These are phyloP conservation scores for Eucidaris tribuloides DNA, from an alignment of 35 echinoderm and acorn worm species.

Conservation along the genomic window DNA sequence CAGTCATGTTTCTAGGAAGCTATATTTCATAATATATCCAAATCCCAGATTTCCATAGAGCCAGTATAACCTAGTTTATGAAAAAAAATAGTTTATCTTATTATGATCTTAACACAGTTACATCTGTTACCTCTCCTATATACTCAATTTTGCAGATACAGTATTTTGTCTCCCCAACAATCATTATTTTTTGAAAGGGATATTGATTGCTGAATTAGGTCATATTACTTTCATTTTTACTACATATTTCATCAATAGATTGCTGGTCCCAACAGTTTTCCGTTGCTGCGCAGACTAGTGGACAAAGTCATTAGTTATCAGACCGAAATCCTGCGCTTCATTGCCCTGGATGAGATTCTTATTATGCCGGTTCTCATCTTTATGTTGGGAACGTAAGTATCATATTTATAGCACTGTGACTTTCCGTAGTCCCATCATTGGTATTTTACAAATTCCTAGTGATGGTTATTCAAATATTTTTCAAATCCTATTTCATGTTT, in stretches of 20 bases:
- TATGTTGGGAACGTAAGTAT: slow-evolving; percentile 90
- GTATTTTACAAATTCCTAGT: too few species aligned
- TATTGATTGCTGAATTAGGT: background rate
- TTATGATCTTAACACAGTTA: background rate
- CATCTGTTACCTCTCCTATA: too few species aligned
- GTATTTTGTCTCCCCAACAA: too few species aligned
- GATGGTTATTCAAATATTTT: too few species aligned
- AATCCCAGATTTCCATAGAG: too few species aligned
- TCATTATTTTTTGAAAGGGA: background rate
- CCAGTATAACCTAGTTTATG: background rate
- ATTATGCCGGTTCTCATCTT: slow-evolving; percentile 80
- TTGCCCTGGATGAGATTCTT: slow-evolving; percentile 88
- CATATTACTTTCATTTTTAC: background rate
- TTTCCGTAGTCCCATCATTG: too few species aligned
- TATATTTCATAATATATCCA: too few species aligned
- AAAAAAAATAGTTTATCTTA: background rate
- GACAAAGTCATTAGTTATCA: slow-evolving; percentile 75
- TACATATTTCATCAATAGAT: slow-evolving; percentile 65
- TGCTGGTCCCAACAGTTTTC: slow-evolving; percentile 37
- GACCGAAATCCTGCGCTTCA: slow-evolving; percentile 70
- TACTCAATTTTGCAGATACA: too few species aligned
- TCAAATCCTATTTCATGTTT: too few species aligned
- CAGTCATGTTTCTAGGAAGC: too few species aligned
- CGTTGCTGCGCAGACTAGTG: slow-evolving; percentile 43
- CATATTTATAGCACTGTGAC: too few species aligned